phyloP scores from a whole-genome alignment of 2,113 vertebrate species.

The Gasterosteus nipponicus region DNA sequence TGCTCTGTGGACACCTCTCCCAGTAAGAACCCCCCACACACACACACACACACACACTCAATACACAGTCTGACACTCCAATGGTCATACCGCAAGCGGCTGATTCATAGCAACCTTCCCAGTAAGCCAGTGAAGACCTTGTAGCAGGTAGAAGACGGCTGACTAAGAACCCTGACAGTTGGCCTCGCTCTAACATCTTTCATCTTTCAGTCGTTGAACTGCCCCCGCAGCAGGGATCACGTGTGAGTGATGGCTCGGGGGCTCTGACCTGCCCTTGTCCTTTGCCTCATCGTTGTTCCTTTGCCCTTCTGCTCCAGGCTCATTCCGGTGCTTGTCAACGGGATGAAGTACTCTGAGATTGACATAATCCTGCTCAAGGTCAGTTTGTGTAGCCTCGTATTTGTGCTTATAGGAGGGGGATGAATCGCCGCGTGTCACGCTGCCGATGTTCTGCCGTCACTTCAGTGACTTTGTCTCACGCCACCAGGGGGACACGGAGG shows the following conservation, averaged over 20 bases:
- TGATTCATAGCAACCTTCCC: conserved; percentile 61
- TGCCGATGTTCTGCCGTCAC: neutral
- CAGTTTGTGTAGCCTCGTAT: conserved; percentile 62
- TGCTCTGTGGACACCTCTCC: conserved; percentile 91
- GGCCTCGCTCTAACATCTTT: conserved; percentile 63
- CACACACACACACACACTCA: conserved; percentile 31
- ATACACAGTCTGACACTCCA: conserved; percentile 3
- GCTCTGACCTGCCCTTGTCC: conserved; percentile 40
- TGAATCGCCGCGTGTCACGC: conserved; percentile 14
- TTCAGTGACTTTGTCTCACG: neutral
- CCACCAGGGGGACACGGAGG: conserved; percentile 92
- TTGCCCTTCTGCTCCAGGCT: conserved; percentile 81
- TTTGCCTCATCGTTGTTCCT: conserved; percentile 44
- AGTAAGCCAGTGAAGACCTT: conserved; percentile 33
- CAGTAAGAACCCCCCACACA: conserved; percentile 67
- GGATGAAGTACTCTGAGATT: conserved; percentile 99
- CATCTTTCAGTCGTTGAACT: conserved; percentile 44
- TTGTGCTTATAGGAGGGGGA: conserved; percentile 7
- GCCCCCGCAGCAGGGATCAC: conserved; percentile 27
- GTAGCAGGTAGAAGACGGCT: conserved; percentile 20
- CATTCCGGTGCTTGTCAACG: conserved; percentile 96
- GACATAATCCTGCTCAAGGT: conserved; percentile 99
- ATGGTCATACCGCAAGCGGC: conserved; percentile 25
- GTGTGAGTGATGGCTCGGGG: conserved; percentile 50
- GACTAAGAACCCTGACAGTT: conserved; percentile 59